phyloP scores from a whole-genome alignment of 1,140 invertebrate genomes.

The Potamilus streckersoni region DNA sequence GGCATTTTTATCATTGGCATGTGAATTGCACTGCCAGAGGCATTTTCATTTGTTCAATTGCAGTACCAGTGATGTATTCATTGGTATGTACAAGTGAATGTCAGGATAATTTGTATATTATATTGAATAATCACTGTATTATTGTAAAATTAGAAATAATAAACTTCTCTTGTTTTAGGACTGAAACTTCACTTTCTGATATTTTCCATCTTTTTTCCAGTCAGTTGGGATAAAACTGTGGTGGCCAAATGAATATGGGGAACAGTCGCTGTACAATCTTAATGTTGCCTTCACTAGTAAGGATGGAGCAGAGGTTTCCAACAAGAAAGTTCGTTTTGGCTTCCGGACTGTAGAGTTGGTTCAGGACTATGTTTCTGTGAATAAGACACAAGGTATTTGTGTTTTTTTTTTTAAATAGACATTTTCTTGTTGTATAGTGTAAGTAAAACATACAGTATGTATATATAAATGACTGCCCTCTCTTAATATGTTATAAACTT shows the following conservation, averaged over 20 bases:
- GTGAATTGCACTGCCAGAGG: too few species aligned
- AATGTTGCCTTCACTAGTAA: constrained; percentile 68
- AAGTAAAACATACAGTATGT: too few species aligned
- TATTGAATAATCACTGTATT: too few species aligned
- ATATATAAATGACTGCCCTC: too few species aligned
- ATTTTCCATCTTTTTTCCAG: constrained; percentile 13
- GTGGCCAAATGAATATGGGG: constrained; percentile 97
- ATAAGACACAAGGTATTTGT: constrained; percentile 31
- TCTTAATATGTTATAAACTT: too few species aligned
- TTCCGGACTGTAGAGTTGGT: constrained; percentile 85
- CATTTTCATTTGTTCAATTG: too few species aligned
- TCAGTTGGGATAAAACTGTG: constrained; percentile 70
- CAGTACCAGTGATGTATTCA: too few species aligned
- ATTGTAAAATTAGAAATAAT: too few species aligned
- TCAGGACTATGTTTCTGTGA: constrained; percentile 64
- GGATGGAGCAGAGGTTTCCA: constrained; percentile 56
- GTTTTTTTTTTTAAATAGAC: background rate
- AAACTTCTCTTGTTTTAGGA: background rate
- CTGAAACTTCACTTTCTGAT: background rate
- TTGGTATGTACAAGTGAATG: too few species aligned
- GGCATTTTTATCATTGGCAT: too few species aligned
- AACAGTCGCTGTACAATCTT: constrained; percentile 82
- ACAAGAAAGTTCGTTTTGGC: constrained; percentile 76
- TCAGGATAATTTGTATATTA: too few species aligned
- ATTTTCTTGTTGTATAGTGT: too few species aligned